A percentile compares a stretch with the other conserved stretches of the same genome.
phyloP scores from a whole-genome alignment of 2,113 vertebrate genomes.

The Orthochromis malagaraziensis region DNA sequence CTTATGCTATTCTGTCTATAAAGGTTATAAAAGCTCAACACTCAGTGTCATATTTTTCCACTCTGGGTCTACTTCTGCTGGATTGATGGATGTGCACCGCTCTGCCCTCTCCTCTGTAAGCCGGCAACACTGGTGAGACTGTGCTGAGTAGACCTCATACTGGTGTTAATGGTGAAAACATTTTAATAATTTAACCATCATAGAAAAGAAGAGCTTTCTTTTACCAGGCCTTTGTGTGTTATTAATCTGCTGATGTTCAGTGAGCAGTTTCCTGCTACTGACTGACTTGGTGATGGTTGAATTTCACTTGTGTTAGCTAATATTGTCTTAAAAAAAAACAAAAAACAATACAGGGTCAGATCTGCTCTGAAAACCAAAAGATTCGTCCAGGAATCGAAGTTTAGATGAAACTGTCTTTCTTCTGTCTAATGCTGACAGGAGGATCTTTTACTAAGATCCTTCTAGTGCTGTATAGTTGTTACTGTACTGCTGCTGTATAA shows the following conservation, averaged over 20 bases:
- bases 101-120: not conserved
- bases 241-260: not conserved
- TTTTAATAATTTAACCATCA: not conserved
- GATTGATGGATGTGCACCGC: not conserved
- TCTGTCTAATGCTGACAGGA: not conserved
- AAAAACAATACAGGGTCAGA: not conserved
- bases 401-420: not conserved
- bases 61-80: not conserved
- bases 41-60: not conserved
- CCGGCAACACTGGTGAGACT: not conserved
- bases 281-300: not conserved
- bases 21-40: not conserved
- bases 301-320: not conserved
- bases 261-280: not conserved
- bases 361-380: not conserved
- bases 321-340: rapidly evolving
- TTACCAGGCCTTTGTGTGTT: rapidly evolving
- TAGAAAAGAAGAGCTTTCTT: not conserved
- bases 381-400: not conserved
- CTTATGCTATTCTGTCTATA: not conserved
- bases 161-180: not conserved
- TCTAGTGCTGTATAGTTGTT: not conserved
- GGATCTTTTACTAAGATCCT: not conserved
- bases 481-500: not conserved
- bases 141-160: not conserved